Base-by-base conservation (phyloP, 2,797 vertebrate species). In the Huso huso region DNA sequence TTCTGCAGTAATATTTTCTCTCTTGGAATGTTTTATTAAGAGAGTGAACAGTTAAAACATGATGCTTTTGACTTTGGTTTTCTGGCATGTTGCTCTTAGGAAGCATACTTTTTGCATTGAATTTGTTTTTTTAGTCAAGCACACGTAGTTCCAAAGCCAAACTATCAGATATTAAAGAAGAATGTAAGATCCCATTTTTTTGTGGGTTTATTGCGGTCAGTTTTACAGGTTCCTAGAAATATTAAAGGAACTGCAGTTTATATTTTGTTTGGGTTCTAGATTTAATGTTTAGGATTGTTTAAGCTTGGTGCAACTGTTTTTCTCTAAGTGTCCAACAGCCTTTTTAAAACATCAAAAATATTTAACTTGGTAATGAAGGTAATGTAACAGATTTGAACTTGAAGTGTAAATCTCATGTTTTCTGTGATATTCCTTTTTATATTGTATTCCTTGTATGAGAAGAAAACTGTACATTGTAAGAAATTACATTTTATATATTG, bases 401-500 rank as follows among this genome's bases (percentile, higher is more conserved):
- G 83, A 86, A 87, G 69, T 89, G 85, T 88, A 90, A 85, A 87
- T 85, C 81, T 86, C 84, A 85, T 80, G 85, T 90, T 87, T 88
- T 87, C 81, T 84, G 82, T 83, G 79, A 82, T 89, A 18, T 62
- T 18, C 18, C 18, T 18, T 89, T 85, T 85, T 83, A 86, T 88
- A 37, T 89, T 90, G 87, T 89, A 86, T 87, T 86, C 84, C 82
- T 91, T 92, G 82, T 84, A 59, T 18, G 66, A 89, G 81, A 77
- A 85, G 77, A 84, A 86, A 87, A 88, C 81, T 83, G 82, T 88
- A 87, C 88, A 89, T 92, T 92, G 90, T 89, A 87, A 89, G 84
- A 88, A 37, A 81, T 88, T 68, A 72, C 79, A 88, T 90, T 93
- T 91, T 90, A 88, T 91, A 90, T 91, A 87, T 87, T 85, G 86